Conservation (phyloP, 2,888 invertebrate species). For the Phalera bucephala region DNA sequence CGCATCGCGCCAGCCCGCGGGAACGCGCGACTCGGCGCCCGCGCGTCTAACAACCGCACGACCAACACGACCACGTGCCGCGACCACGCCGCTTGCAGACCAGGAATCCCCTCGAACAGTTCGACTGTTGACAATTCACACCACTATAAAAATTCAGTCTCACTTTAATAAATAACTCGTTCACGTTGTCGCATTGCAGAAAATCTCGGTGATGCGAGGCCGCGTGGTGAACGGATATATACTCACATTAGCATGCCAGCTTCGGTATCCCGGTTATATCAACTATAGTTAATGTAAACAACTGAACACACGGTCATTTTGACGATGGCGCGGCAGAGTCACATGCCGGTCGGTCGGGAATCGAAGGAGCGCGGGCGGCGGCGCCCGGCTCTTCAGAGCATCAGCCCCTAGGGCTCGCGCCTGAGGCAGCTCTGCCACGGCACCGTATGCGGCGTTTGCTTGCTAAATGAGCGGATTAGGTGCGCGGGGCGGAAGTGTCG, state of each 20-base stretch:
- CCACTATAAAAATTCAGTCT: slow-evolving; percentile 29
- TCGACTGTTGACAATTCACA: slow-evolving; percentile 75
- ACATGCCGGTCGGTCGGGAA: slow-evolving; percentile 63
- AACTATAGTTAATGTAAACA: slow-evolving; percentile 78
- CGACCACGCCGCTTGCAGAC: slow-evolving; percentile 55
- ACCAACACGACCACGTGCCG: slow-evolving; percentile 35
- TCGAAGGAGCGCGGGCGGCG: slow-evolving; percentile 60
- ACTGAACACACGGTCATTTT: slow-evolving; percentile 71
- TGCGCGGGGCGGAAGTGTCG: slow-evolving; percentile 78
- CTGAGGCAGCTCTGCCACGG: slow-evolving; percentile 63
- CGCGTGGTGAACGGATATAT: slow-evolving; percentile 27
- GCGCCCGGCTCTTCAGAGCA: slow-evolving; percentile 62
- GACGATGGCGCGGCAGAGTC: slow-evolving; percentile 56
- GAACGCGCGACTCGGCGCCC: slow-evolving; percentile 46
- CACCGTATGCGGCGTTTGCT: slow-evolving; percentile 76
- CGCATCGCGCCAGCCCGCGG: slow-evolving; percentile 53
- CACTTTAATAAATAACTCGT: slow-evolving; percentile 41
- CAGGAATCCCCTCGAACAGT: slow-evolving; percentile 71
- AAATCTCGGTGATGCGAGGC: slow-evolving; percentile 25
- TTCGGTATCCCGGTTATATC: slow-evolving; percentile 75
- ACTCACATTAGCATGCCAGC: slow-evolving; percentile 83
- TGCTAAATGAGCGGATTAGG: slow-evolving; percentile 73
- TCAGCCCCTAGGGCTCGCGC: slow-evolving; percentile 71
- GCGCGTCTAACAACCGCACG: slow-evolving; percentile 28
- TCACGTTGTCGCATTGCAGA: slow-evolving; percentile 76